Evolutionary conservation across 1,140 invertebrate genomes (phyloP), one percentile per base, ranked within the genome.

Genomic region (Apis laboriosa): DNA sequence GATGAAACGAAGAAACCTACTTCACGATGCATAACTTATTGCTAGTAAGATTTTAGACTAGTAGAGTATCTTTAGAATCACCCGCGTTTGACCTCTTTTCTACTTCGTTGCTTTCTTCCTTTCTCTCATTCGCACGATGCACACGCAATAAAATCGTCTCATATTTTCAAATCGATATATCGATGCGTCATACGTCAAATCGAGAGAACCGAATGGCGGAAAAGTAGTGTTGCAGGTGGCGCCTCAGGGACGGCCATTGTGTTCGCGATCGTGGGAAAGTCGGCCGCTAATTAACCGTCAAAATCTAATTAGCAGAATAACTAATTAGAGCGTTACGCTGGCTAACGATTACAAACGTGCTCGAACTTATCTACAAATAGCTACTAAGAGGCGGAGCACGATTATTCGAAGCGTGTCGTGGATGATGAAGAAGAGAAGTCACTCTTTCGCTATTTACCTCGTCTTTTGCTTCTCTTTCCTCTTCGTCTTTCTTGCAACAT

Each of bases 11-110:
- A n/a, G 21, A 9, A 24, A 68, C 66, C 19, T 17, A 56, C 21
- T 13, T 13, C n/a, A 8, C 9, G 34, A 1, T 60, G 17, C 12
- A 9, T 7, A 9, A n/a, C 34, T 49, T 56, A 77, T 13, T 49
- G n/a, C 67, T 24, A 11, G 28, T 43, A 8, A n/a, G 68, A 73
- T 55, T 63, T 72, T 49, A n/a, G 58, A 34, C 76, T 8, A 34
- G 49, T 15, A n/a, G 66, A 53, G 56, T 86, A 84, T 86, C 78
- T 86, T 86, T 86, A 86, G 80, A 77, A 77, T 73, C 73, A 67
- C 73, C 80, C 80, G 80, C 80, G 80, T 76, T 81, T 51, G 79
- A 82, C 80, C 80, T 76, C 80, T 53, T 75, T 77, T 68, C 72
- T 43, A 15, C n/a, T 28, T 63, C 51, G 58, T 72, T 64, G 34